phyloP scores from a whole-genome alignment of 2,113 vertebrate species.

The Machaerirhynchus nigripectus region DNA sequence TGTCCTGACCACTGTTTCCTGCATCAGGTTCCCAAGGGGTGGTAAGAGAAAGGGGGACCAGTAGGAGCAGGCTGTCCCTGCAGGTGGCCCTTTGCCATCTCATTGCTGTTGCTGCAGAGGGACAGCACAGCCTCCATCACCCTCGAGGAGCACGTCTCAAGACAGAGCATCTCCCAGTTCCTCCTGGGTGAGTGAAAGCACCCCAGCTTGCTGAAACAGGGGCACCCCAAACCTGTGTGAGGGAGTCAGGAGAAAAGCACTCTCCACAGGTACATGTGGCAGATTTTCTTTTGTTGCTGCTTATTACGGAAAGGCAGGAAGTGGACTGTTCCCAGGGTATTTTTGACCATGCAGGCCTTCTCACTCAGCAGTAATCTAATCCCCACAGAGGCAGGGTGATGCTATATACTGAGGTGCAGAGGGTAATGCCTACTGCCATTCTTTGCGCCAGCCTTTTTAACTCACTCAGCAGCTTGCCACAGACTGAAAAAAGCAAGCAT shows the following conservation, averaged over 20 bases:
- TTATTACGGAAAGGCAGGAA: neutral
- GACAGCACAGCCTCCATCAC: neutral
- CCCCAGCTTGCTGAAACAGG: accelerated
- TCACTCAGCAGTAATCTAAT: neutral
- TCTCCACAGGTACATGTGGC: neutral
- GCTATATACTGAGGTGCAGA: neutral
- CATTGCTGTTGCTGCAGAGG: neutral
- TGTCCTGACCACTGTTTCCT: neutral
- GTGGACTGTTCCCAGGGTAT: neutral
- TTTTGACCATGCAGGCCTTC: neutral
- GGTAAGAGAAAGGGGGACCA: neutral
- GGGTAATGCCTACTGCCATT: neutral
- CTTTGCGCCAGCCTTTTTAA: neutral
- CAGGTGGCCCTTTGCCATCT: neutral
- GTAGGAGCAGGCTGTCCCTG: neutral
- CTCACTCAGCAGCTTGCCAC: neutral
- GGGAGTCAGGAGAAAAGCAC: neutral
- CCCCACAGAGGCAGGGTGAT: neutral
- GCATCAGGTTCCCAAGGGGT: neutral
- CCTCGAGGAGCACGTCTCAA: neutral
- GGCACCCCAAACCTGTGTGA: neutral
- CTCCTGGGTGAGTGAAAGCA: neutral
- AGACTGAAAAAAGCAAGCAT: neutral
- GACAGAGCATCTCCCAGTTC: neutral
- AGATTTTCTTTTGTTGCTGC: neutral